A percentile compares a stretch with the other conserved stretches of the same genome.
Conservation (phyloP, 2,888 invertebrate species). For the Heliconius erato region DNA sequence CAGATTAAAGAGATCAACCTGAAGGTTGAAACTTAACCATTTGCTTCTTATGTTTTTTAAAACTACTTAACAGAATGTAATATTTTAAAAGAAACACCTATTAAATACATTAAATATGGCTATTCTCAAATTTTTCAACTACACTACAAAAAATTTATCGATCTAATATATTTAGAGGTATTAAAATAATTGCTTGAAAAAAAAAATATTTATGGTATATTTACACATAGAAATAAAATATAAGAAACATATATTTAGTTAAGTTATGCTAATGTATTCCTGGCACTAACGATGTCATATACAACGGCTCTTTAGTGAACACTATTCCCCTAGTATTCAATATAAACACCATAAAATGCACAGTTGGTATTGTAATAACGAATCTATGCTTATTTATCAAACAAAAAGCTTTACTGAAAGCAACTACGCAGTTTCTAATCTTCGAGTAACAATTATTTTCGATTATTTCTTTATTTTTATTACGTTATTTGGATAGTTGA, state of each 20-base stretch:
- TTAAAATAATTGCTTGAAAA: not conserved
- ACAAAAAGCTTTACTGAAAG: conserved; percentile 14
- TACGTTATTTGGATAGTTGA: not conserved
- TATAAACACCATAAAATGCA: conserved; percentile 20
- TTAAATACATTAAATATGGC: not conserved
- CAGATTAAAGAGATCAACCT: too few relatives aligned
- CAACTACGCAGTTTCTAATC: conserved; percentile 6
- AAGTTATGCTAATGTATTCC: not conserved
- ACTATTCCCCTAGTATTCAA: not conserved
- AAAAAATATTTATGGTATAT: not conserved
- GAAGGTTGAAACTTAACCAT: too few relatives aligned
- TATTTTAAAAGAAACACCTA: not conserved
- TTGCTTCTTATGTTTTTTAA: too few relatives aligned
- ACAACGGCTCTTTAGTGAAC: conserved; percentile 8
- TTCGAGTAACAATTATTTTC: not conserved
- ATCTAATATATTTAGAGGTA: not conserved
- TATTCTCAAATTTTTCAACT: not conserved
- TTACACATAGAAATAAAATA: not conserved
- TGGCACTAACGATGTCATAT: conserved; percentile 3
- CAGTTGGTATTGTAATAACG: conserved; percentile 30
- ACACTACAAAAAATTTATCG: not conserved
- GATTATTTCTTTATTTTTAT: not conserved
- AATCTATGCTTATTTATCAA: conserved; percentile 18
- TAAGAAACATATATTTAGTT: not conserved
- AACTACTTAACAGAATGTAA: not conserved